Evolutionary conservation across 2,113 vertebrate genomes (phyloP).

Genomic region (Pteruthius melanotis): DNA sequence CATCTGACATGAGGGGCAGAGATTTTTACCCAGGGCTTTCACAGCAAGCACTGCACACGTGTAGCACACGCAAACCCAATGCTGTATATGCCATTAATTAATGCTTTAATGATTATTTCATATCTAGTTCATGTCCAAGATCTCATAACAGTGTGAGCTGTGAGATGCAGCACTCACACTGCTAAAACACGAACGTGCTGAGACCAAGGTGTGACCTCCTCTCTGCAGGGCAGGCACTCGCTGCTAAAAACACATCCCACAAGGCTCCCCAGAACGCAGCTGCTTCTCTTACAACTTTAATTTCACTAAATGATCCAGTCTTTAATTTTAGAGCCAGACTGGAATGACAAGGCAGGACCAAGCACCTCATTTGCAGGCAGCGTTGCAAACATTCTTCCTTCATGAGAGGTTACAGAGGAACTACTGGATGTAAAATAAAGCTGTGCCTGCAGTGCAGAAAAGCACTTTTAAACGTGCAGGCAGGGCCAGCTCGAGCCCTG

Average conservation of each 20-base stretch:
- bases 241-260: accelerated
- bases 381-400: not conserved
- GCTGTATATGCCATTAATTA: not conserved
- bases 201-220: not conserved
- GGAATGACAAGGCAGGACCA: not conserved
- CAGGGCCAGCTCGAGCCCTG: not conserved
- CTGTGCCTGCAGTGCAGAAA: not conserved
- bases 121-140: not conserved
- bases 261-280: not conserved
- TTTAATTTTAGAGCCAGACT: not conserved
- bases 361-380: not conserved
- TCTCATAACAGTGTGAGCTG: not conserved
- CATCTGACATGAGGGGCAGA: not conserved
- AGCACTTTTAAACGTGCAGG: not conserved
- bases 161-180: not conserved
- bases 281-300: not conserved
- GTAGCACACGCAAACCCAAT: not conserved
- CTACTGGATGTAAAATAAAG: not conserved
- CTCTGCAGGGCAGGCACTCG: not conserved
- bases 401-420: not conserved
- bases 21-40: not conserved
- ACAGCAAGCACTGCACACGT: not conserved
- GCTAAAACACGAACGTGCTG: not conserved
- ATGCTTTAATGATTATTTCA: not conserved
- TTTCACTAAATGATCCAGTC: not conserved